phyloP scores from a whole-genome alignment of 2,888 invertebrate species.

The Polyploca ridens region DNA sequence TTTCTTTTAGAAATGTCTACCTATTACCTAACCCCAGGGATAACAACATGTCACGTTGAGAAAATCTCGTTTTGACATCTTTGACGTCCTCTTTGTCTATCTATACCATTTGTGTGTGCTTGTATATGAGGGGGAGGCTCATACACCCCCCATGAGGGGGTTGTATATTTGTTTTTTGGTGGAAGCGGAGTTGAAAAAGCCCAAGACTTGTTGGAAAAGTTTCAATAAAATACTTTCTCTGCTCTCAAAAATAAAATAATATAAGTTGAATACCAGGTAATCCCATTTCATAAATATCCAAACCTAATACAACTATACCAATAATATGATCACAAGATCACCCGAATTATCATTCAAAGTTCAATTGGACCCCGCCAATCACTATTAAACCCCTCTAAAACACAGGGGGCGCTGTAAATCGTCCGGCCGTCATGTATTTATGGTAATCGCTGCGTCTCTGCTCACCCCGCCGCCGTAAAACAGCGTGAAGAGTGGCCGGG shows the following conservation, averaged over 20 bases:
- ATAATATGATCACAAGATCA: background rate
- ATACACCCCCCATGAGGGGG: too few relatives aligned
- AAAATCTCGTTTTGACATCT: too few relatives aligned
- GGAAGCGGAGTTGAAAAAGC: too few relatives aligned
- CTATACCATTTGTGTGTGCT: too few relatives aligned
- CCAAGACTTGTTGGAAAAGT: too few relatives aligned
- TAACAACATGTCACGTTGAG: too few relatives aligned
- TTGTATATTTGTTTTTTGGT: too few relatives aligned
- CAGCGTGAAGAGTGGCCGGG: conserved; percentile 25
- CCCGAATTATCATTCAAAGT: conserved; percentile 2
- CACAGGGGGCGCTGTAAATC: conserved; percentile 9
- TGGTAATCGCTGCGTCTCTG: conserved; percentile 18
- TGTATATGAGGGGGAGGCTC: too few relatives aligned
- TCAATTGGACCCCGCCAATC: background rate
- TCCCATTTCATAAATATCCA: background rate
- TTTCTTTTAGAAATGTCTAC: too few relatives aligned
- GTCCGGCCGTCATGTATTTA: conserved; percentile 13
- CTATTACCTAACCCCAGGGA: too few relatives aligned
- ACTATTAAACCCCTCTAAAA: conserved; percentile 11
- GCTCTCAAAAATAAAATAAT: background rate
- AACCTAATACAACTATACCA: background rate
- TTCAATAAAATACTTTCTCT: too few relatives aligned
- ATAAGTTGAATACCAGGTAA: background rate
- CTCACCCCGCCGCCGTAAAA: conserved; percentile 25
- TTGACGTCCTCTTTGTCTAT: too few relatives aligned